Conservation (phyloP, 2,797 vertebrate species). For the Sciurus vulgaris region DNA sequence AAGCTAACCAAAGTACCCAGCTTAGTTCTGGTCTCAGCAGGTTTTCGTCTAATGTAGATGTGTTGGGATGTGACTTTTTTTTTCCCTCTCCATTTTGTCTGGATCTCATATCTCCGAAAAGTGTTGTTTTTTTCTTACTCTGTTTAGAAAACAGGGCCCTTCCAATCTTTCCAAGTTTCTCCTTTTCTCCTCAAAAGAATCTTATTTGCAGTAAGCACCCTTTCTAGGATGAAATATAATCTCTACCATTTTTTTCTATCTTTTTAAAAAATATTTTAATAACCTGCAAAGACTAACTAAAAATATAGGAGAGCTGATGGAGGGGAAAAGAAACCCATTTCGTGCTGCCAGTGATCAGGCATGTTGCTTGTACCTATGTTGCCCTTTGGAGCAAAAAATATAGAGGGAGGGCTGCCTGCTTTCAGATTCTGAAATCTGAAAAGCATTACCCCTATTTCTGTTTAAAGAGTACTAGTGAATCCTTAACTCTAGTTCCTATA, state of each 20-base stretch:
- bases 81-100: background rate
- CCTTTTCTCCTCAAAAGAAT: background rate
- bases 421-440: background rate
- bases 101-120: background rate
- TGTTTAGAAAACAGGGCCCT: background rate
- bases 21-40: background rate
- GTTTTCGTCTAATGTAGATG: background rate
- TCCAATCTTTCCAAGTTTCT: background rate
- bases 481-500: background rate
- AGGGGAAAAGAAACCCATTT: background rate
- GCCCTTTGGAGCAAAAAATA: background rate
- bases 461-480: background rate
- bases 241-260: background rate
- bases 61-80: background rate
- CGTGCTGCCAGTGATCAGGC: background rate
- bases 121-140: background rate
- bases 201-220: background rate
- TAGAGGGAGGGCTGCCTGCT: background rate
- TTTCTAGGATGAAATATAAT: slow-evolving; percentile 14
- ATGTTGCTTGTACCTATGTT: background rate
- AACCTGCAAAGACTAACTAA: background rate
- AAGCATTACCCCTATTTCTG: background rate
- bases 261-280: slow-evolving; percentile 16
- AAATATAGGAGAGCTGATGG: background rate
- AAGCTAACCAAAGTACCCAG: background rate